These are phyloP conservation scores for Saccostrea echinata DNA, from an alignment of 1,140 invertebrate species.

Conservation along the genomic window DNA sequence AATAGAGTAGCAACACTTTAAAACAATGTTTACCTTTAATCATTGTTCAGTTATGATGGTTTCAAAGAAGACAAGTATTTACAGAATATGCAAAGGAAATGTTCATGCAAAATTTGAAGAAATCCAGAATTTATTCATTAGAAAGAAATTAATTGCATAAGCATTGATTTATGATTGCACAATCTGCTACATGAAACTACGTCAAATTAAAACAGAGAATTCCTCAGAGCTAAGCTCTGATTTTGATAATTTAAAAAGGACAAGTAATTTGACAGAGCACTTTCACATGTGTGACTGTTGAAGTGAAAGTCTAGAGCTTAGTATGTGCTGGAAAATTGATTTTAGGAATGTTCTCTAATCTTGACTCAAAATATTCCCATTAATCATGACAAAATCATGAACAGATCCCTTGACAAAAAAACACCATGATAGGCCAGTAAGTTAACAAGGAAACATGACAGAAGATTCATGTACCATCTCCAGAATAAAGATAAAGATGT, in stretches of 20 bases:
- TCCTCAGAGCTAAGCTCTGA: background rate
- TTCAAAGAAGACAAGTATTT: too few relatives aligned
- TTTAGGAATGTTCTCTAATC: slow-evolving; percentile 11
- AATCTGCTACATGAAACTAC: background rate
- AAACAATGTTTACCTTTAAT: too few relatives aligned
- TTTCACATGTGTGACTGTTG: background rate
- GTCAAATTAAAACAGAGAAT: background rate
- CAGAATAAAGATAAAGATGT: slow-evolving; percentile 14
- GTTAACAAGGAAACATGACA: slow-evolving; percentile 19
- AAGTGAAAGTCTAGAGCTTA: slow-evolving; percentile 1
- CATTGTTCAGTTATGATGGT: too few relatives aligned
- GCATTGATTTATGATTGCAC: background rate
- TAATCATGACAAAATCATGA: background rate
- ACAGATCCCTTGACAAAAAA: background rate
- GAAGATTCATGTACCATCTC: slow-evolving; percentile 31
- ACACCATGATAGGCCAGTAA: background rate
- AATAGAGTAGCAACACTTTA: too few relatives aligned
- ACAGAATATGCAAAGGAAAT: too few relatives aligned
- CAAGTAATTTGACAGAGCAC: background rate
- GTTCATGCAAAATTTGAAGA: too few relatives aligned
- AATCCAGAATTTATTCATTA: background rate
- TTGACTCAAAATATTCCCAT: background rate
- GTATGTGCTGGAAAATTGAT: slow-evolving; percentile 11
- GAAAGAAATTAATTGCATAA: background rate
- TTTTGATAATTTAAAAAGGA: background rate